Evolutionary conservation across 2,797 vertebrate species (phyloP), one percentile per base, ranked within the genome.

Genomic region (Scarus forsteni): DNA sequence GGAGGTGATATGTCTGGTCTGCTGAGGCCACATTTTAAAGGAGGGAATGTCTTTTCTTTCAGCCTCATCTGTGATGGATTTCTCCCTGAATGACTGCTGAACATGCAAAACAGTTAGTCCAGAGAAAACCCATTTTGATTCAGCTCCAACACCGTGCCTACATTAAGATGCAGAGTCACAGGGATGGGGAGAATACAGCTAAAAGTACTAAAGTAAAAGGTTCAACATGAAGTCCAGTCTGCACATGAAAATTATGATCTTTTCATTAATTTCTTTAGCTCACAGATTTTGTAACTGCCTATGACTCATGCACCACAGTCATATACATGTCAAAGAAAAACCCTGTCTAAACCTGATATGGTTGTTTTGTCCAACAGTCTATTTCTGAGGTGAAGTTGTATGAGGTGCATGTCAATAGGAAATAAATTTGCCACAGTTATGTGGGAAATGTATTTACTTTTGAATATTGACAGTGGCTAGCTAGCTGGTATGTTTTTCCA

Each of bases 61-160:
- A 34, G 14, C 16, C 16, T 73, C 46, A 49, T 60, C 19, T 64
- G 42, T 68, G 60, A 84, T 68, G 42, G 62, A 83, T 75, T 77
- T 58, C 55, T 75, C 42, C 65, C 34, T n/a, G 60, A 76, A 71
- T 65, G 66, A 73, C 53, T 72, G 70, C 76, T 80, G 77, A 83
- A 69, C 64, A 65, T 68, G 71, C 61, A 77, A 60, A 81, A 75
- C 3, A 1, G 12, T 34, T 18, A 34, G 38, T 35, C 15, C 34
- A 5, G 39, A 50, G 49, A 74, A 4, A 36, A 63, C 7, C 11
- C 12, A 15, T 73, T 75, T 70, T 46, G 39, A 60, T 80, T 61
- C 42, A 27, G 46, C 38, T 58, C 18, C 36, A 34, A n/a, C 18
- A 48, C 35, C 35, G 6, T 49, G 7, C 40, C 40, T 49, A 60